A percentile compares a stretch with the other conserved stretches of the same genome.
These are phyloP conservation scores for Synergus japonicus DNA, from an alignment of 2,888 invertebrate species.

Conservation along the genomic window DNA sequence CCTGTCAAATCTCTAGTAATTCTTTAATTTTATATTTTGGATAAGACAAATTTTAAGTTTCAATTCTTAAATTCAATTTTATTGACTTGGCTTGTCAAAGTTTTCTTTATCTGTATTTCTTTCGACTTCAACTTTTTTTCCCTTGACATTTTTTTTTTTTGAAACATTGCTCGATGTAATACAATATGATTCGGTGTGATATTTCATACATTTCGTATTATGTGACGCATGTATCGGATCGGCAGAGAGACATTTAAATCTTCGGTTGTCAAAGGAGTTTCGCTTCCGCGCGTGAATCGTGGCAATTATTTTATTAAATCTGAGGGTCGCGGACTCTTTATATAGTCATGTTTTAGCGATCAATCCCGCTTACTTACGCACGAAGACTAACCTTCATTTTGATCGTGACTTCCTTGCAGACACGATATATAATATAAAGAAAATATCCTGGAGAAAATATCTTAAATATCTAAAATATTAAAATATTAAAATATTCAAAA, in stretches of 20 bases:
- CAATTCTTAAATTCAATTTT: too few relatives aligned
- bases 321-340: constrained; percentile 31
- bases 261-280: constrained; percentile 15
- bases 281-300: constrained; percentile 16
- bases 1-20: too few relatives aligned
- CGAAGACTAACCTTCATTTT: neutral
- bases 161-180: constrained; percentile 34
- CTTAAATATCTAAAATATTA: too few relatives aligned
- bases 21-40: too few relatives aligned
- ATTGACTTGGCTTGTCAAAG: neutral
- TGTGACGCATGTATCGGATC: constrained; percentile 28
- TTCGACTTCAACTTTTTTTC: neutral
- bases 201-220: constrained; percentile 37
- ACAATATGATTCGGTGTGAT: constrained; percentile 36
- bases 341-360: constrained; percentile 13
- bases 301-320: constrained; percentile 41
- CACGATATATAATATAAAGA: neutral
- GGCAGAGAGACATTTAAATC: constrained; percentile 21
- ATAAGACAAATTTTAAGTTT: too few relatives aligned
- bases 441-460: neutral
- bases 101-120: neutral
- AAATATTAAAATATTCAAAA: neutral
- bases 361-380: neutral
- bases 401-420: neutral
- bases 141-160: neutral